Base-by-base conservation (phyloP, 2,797 vertebrate species). In the Manis javanica region DNA sequence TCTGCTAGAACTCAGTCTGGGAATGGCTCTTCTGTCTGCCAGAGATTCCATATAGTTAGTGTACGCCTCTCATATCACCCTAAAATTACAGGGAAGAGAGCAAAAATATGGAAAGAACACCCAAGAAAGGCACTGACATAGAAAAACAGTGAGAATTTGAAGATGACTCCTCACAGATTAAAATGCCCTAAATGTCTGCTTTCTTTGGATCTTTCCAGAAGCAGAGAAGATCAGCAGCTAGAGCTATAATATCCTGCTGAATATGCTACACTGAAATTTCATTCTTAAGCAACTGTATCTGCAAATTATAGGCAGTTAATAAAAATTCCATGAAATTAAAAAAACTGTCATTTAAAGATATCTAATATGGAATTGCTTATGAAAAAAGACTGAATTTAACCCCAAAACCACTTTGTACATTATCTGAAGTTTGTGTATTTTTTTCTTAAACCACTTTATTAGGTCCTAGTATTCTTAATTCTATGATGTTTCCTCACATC, bases 341-440 rank as follows among this genome's bases (percentile, higher is more conserved):
- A 83, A 71, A 42, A 31, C 15, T 81, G 49, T 59, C 59, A 88
- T 64, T 57, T 85, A 85, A 90, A 84, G 19, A 63, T 83, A 85
- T 34, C 34, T 69, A 16, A 84, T 49, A 79, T n/a, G 39, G 34
- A 79, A 94, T 8, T 61, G 0, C 51, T 31, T 64, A 51, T 34
- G 51, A 31, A 93, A 78, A 46, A 95, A 95, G n/a, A 91, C 5
- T 78, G 24, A 49, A 34, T 77, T 95, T 81, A 91, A 75, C 31
- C 87, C 18, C 34, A 88, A 68, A 88, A 82, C 2, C 7, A 91
- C 6, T 57, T 21, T 69, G n/a, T n/a, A 79, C 77, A 1, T 37
- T 78, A 57, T 71, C 46, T 93, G 39, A 96, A 69, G 5, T 77
- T 66, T 87, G 57, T 46, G 13, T 37, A 59, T 55, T 75, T 78